These are phyloP conservation scores for Coccyzus lansbergi DNA, from an alignment of 2,797 vertebrate genomes.

Conservation along the genomic window DNA sequence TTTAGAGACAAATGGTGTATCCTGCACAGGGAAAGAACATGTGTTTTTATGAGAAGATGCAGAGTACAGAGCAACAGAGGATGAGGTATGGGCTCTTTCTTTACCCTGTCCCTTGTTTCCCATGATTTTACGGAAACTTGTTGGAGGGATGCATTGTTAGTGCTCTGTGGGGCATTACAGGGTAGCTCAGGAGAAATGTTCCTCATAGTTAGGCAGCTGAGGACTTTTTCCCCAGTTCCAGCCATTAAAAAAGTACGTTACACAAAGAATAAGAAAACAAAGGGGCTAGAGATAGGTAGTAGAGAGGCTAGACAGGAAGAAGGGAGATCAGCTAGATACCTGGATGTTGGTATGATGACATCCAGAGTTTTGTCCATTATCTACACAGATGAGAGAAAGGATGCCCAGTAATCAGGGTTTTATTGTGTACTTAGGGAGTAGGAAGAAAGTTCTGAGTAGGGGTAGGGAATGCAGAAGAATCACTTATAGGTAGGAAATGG, in stretches of 20 bases:
- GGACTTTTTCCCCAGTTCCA: background rate
- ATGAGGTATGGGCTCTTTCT: background rate
- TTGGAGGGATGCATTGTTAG: background rate
- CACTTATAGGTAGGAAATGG: background rate
- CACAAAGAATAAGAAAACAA: background rate
- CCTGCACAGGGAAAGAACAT: background rate
- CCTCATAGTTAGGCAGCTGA: background rate
- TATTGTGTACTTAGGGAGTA: background rate
- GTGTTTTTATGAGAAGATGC: background rate
- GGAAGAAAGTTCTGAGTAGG: background rate
- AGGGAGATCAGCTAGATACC: background rate
- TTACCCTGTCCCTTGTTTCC: background rate
- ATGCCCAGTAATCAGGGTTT: background rate
- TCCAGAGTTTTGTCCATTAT: constrained; percentile 2
- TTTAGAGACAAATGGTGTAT: background rate
- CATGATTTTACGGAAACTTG: background rate
- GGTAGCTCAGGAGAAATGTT: background rate
- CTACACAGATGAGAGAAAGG: background rate
- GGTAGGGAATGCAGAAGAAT: background rate
- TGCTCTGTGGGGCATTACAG: background rate
- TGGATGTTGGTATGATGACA: constrained; percentile 7
- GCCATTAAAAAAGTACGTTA: background rate
- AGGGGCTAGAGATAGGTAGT: background rate
- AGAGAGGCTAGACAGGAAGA: background rate
- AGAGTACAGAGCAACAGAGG: background rate